These are phyloP conservation scores for Perca schrenkii DNA, from an alignment of 2,113 vertebrate genomes.

Conservation along the genomic window DNA sequence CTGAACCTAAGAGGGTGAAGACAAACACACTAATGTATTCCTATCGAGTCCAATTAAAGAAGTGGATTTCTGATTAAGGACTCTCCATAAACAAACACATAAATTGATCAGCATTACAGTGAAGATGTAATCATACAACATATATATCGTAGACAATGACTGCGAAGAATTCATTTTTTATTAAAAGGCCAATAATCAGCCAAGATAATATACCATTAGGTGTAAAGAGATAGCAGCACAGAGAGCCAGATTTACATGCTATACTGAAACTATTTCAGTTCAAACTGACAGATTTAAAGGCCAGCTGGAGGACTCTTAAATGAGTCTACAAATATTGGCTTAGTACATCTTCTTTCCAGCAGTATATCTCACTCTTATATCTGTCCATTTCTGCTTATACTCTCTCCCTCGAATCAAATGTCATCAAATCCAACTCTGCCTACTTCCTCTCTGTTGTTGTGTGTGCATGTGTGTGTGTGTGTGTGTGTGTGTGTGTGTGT, in stretches of 20 bases:
- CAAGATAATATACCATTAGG: slow-evolving; percentile 38
- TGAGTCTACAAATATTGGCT: slow-evolving; percentile 55
- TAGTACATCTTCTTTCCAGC: slow-evolving; percentile 11
- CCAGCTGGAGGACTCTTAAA: slow-evolving; percentile 38
- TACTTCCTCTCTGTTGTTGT: not conserved
- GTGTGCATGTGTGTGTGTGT: not conserved
- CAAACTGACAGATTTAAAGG: slow-evolving; percentile 64
- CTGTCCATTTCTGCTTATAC: slow-evolving; percentile 1
- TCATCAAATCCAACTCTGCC: slow-evolving; percentile 11
- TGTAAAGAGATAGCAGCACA: slow-evolving; percentile 22
- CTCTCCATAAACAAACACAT: not conserved
- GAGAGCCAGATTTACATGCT: slow-evolving; percentile 57
- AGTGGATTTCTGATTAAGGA: not conserved
- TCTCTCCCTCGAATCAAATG: slow-evolving; percentile 27
- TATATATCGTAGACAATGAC: slow-evolving; percentile 1
- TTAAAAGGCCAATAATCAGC: slow-evolving; percentile 51
- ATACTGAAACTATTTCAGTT: slow-evolving; percentile 43
- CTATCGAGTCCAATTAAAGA: not conserved
- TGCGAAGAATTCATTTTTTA: slow-evolving; percentile 38
- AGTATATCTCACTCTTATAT: slow-evolving; percentile 9
- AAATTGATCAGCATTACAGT: slow-evolving; percentile 4
- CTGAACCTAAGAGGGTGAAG: not conserved
- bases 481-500: slow-evolving; percentile 10
- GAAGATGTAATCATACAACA: slow-evolving; percentile 17
- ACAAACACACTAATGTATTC: not conserved